Evolutionary conservation across 2,113 vertebrate species (phyloP).

Genomic region (Hymenochirus boettgeri): DNA sequence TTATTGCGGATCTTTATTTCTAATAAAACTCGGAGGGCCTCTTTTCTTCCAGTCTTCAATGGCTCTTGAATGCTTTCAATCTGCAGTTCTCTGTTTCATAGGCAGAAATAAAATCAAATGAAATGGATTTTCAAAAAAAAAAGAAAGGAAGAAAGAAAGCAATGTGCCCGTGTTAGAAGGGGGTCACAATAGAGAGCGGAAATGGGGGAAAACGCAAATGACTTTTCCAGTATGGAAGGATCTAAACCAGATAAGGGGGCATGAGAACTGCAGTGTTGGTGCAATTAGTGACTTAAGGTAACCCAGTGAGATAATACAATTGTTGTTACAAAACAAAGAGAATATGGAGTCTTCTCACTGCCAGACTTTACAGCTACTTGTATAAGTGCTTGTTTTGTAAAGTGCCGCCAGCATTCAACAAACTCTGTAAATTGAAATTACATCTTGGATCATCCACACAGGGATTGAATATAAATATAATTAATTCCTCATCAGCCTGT

Average conservation of each 20-base stretch:
- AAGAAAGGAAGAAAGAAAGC: constrained; percentile 5
- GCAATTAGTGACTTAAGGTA: no score
- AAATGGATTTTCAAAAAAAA: constrained; percentile 47
- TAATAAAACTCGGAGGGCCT: constrained; percentile 99
- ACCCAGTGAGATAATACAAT: no score
- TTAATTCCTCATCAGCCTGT: no score
- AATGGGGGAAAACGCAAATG: constrained; percentile 11
- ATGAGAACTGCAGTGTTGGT: no score
- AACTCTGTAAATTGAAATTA: no score
- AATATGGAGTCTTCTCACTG: no score
- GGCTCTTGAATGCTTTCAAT: constrained; percentile 99
- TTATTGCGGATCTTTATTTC: constrained; percentile 99
- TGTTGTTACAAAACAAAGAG: no score
- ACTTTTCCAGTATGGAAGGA: constrained; percentile 11
- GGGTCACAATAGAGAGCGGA: not conserved
- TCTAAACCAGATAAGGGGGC: not conserved
- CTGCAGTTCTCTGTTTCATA: constrained; percentile 96
- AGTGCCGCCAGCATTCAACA: no score
- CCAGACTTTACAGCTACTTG: not conserved
- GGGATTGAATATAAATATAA: no score
- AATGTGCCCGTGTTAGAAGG: constrained; percentile 8
- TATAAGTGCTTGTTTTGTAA: no score
- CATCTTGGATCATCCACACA: no score
- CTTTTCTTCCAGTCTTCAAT: constrained; percentile 99
- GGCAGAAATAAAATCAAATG: constrained; percentile 85